Base-by-base conservation (phyloP, 2,113 vertebrate species). In the Mastomys coucha region DNA sequence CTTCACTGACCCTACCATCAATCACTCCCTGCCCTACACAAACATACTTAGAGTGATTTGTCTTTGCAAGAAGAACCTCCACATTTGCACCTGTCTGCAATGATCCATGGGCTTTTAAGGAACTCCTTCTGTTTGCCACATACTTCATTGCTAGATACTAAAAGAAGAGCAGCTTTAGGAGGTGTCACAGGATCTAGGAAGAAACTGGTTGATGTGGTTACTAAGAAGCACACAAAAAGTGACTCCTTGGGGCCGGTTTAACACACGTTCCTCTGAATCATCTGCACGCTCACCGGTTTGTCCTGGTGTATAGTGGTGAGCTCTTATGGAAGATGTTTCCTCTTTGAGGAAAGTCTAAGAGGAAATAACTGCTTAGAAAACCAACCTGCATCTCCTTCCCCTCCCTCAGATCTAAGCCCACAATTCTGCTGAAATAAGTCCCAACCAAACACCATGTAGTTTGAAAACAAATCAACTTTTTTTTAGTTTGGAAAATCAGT, bases 1-100 rank as follows among this genome's bases (percentile, higher is more conserved):
- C 49, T 81, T 24, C 56, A 31, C 26, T 65, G n/a, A 82, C 33
- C 19, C 51, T 0, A 13, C 33, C 13, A 19, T 3, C 33, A 60
- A 19, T 24, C 60, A 12, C 56, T 14, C 16, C 42, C 6, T 4
- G 7, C 14, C 10, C 76, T 45, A 7, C 58, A 28, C 39, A 20
- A 65, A 78, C 42, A 53, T 3, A 69, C 20, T 42, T 6, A 13
- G 24, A 49, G 70, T n/a, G 24, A 75, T 80, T 80, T 93, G 33
- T 96, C 88, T 93, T 76, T 88, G 51, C 58, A 96, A 90, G 42
- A 22, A 14, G n/a, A 81, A 92, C 90, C 45, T 36, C 17, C 11
- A 11, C 22, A 63, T 39, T 89, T 93, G 45, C 9, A 49, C 51
- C n/a, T 49, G 24, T 76, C 69, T 81, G 58, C 65, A 92, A 33